Conservation (phyloP, 2,888 invertebrate species). For the Ectemnius continuus region DNA sequence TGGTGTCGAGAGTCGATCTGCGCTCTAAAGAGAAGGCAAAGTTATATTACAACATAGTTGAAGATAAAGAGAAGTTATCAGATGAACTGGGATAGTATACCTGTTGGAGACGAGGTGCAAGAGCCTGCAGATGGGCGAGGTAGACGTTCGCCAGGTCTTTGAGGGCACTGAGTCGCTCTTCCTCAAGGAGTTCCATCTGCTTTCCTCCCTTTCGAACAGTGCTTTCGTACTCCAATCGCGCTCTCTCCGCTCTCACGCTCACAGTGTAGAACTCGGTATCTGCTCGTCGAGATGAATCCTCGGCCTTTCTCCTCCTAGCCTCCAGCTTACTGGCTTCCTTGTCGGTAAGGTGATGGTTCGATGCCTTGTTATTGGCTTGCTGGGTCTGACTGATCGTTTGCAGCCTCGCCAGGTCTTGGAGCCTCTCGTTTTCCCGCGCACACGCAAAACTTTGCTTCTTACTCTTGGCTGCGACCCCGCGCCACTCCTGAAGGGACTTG, state of each 20-base stretch:
- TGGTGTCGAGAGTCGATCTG: constrained; percentile 84
- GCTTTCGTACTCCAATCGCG: constrained; percentile 95
- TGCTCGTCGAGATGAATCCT: constrained; percentile 93
- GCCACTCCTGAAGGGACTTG: constrained; percentile 89
- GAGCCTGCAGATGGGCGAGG: constrained; percentile 81
- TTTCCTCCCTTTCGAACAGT: constrained; percentile 91
- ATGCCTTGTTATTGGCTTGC: constrained; percentile 77
- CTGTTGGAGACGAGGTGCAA: constrained; percentile 89
- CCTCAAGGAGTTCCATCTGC: constrained; percentile 92
- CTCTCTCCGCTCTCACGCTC: constrained; percentile 93
- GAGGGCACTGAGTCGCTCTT: constrained; percentile 90
- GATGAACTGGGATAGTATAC: constrained; percentile 73
- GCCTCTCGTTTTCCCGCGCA: constrained; percentile 93
- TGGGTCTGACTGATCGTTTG: constrained; percentile 82
- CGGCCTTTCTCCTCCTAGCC: constrained; percentile 92
- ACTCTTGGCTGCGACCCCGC: constrained; percentile 91
- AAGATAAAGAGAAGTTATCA: neutral
- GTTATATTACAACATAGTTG: too few species aligned
- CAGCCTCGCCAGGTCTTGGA: constrained; percentile 85
- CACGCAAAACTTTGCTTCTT: constrained; percentile 93
- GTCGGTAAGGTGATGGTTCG: constrained; percentile 78
- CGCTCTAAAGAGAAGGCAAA: constrained; percentile 79
- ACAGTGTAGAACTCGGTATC: constrained; percentile 96
- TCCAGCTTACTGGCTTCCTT: constrained; percentile 88
- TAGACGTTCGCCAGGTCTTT: constrained; percentile 83